Evolutionary conservation across 2,797 vertebrate species (phyloP), one percentile per base, ranked within the genome.

Genomic region (Periophthalmus magnuspinnatus): DNA sequence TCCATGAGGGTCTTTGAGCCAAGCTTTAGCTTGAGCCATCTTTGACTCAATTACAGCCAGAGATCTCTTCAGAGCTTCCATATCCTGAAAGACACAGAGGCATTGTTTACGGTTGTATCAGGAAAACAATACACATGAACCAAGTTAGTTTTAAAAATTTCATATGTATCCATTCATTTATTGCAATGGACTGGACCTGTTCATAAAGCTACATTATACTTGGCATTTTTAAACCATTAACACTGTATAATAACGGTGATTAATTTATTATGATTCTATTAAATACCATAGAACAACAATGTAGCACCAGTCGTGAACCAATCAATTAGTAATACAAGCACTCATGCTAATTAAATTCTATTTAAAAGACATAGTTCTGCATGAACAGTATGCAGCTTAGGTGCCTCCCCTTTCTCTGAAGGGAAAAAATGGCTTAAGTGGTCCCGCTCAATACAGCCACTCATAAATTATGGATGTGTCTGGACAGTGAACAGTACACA

Each of bases 11-110:
- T 99, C 97, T 84, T 94, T 95, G 70, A 99, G 95, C 98, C 98
- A 99, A 72, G 89, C 92, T 93, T 98, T 99, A 74, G 97, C 97
- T 77, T 96, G 96, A 77, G 91, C 94, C 94, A 99, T 93, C 91
- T 97, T 99, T 60, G 96, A 97, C 88, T 98, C 97, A 83, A 99
- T 98, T 84, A 96, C 91, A 79, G 96, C 96, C 88, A 99, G 75
- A 11, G 94, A 96, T 93, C 97, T 95, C 90, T 96, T 99, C 94
- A 99, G 95, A 77, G 95, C 95, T 91, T 99, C 98, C 62, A 96
- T 97, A 75, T 99, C 98, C 98, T 99, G 76, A 75, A 54, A 45
- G 89, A 75, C 84, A 80, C 83, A 78, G 90, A 38, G 69, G 48
- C 6, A 61, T 38, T 52, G 32, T 76, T 56, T 57, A 38, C 28